phyloP scores from a whole-genome alignment of 2,113 vertebrate genomes.

The Penelope pileata region DNA sequence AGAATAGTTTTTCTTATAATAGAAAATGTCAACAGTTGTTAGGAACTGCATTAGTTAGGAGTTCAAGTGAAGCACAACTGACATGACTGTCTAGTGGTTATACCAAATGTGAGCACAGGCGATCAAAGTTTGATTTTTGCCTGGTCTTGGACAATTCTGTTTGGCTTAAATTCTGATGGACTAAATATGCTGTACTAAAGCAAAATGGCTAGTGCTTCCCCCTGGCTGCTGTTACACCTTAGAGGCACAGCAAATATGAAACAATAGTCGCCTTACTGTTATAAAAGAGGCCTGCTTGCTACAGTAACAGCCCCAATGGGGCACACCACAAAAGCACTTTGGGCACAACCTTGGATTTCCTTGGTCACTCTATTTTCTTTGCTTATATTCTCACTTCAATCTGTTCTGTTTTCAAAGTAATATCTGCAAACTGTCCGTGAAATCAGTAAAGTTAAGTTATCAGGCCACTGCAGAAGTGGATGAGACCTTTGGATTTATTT shows the following conservation, averaged over 20 bases:
- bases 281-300: too few relatives aligned
- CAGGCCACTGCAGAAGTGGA: neutral
- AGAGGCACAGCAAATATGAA: neutral
- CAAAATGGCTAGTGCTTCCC: rapidly evolving
- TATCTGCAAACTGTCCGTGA: neutral
- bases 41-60: neutral
- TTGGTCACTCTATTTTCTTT: neutral
- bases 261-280: neutral
- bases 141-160: neutral
- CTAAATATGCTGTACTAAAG: neutral
- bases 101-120: neutral
- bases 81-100: neutral
- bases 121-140: neutral
- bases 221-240: neutral
- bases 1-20: neutral
- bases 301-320: rapidly evolving
- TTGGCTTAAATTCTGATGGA: too few relatives aligned
- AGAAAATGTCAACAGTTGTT: neutral
- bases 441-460: neutral
- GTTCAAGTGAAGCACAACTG: neutral
- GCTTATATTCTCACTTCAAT: neutral
- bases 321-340: rapidly evolving
- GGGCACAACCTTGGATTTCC: neutral
- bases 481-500: neutral
- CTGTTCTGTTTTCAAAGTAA: too few relatives aligned